Conservation (phyloP, 2,888 invertebrate genomes). For the Parnassius smintheus region DNA sequence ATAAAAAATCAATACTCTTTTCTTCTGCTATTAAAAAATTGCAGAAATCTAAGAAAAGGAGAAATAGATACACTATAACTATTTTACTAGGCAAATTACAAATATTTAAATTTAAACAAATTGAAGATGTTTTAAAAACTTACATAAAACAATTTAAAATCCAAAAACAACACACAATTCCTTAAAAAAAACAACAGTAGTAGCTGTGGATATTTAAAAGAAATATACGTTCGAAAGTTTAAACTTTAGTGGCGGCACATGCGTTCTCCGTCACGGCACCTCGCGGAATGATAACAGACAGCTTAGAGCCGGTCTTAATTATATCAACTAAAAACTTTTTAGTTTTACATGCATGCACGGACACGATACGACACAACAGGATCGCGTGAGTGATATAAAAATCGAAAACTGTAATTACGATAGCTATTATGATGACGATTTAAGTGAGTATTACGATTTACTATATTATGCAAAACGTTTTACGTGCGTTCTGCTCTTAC, state of each 20-base stretch:
- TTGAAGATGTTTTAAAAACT: slow-evolving; percentile 5
- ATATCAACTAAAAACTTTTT: slow-evolving; percentile 24
- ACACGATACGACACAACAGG: slow-evolving; percentile 12
- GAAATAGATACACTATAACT: no score
- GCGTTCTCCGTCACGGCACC: slow-evolving; percentile 45
- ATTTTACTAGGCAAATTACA: no score
- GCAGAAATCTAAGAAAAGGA: no score
- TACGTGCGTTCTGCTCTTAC: background rate
- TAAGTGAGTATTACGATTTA: background rate
- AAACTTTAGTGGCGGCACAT: slow-evolving; percentile 36
- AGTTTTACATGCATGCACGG: slow-evolving; percentile 6
- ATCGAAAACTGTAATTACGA: background rate
- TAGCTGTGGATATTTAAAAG: background rate
- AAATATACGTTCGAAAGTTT: slow-evolving; percentile 1
- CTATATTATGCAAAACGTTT: background rate
- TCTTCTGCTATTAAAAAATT: no score
- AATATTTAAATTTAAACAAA: background rate
- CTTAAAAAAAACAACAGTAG: background rate
- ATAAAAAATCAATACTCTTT: no score
- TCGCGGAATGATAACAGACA: slow-evolving; percentile 55
- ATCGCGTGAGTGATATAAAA: background rate
- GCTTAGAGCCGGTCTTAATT: slow-evolving; percentile 30
- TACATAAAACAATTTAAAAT: slow-evolving; percentile 8
- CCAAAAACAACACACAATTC: slow-evolving; percentile 7
- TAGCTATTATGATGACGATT: no score